phyloP scores from a whole-genome alignment of 2,113 vertebrate genomes.

The Eretmodus cyanostictus region DNA sequence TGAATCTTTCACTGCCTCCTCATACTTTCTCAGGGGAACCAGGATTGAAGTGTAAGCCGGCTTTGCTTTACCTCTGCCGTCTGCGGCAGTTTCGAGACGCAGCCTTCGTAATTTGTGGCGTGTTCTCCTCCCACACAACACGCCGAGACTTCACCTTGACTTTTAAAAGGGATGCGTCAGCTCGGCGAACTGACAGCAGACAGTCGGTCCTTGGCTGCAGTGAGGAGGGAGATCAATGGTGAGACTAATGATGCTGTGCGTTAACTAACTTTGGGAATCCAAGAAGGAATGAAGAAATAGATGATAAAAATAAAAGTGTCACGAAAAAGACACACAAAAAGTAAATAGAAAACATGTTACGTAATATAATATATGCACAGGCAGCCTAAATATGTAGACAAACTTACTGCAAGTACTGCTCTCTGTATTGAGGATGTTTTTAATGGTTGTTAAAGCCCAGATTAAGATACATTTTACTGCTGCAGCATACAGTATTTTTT shows the following conservation, averaged over 20 bases:
- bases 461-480: not conserved
- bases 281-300: not conserved
- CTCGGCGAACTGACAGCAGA: not conserved
- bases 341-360: not conserved
- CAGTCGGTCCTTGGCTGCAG: not conserved
- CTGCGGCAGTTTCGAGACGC: not conserved
- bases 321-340: not conserved
- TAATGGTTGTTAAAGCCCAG: not conserved
- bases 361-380: not conserved
- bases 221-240: conserved; percentile 7
- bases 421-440: not conserved
- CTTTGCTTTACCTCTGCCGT: conserved; percentile 11
- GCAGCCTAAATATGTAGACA: not conserved
- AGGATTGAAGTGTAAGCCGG: conserved; percentile 17
- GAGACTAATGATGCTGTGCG: conserved; percentile 22
- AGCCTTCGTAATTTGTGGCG: not conserved
- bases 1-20: not conserved
- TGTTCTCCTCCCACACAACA: conserved; percentile 1
- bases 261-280: not conserved
- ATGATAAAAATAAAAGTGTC: not conserved
- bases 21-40: conserved; percentile 22
- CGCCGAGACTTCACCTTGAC: conserved; percentile 44
- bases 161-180: conserved; percentile 27
- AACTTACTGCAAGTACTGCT: not conserved
- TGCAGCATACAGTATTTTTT: not conserved